Percentiles rank a stretch among this genome's conserved stretches.
Conservation (phyloP, 2,113 vertebrate genomes). For the Percina caprodes region DNA sequence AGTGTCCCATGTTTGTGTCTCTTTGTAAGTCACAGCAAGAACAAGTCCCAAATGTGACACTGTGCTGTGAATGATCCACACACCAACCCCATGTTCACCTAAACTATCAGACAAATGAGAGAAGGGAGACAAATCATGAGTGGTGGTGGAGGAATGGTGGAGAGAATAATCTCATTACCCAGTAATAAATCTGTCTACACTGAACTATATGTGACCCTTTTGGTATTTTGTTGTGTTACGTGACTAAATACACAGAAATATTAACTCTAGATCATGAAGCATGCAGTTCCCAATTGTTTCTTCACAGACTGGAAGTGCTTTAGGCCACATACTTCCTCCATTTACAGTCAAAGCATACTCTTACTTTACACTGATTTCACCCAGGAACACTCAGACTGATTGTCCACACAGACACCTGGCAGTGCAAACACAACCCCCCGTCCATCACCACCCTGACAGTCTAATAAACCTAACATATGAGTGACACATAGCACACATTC, state of each 20-base stretch:
- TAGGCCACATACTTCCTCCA: background rate
- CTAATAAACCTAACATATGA: conserved; percentile 76
- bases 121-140: background rate
- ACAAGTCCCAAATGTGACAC: conserved; percentile 23
- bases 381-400: background rate
- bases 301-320: background rate
- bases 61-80: conserved; percentile 4
- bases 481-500: conserved; percentile 80
- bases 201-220: conserved; percentile 13
- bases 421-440: conserved; percentile 34
- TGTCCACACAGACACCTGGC: conserved; percentile 20
- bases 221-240: background rate
- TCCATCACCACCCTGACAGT: conserved; percentile 71
- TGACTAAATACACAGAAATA: background rate
- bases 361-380: background rate
- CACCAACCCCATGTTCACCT: conserved; percentile 23
- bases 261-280: background rate
- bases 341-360: background rate
- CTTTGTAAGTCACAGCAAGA: background rate
- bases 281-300: background rate
- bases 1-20: conserved; percentile 6
- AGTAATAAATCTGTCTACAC: conserved; percentile 31
- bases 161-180: conserved; percentile 24
- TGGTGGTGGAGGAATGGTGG: background rate
- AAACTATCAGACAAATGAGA: conserved; percentile 10